Base-by-base conservation (phyloP, 1,140 invertebrate species). In the Nixonia krombeini region DNA sequence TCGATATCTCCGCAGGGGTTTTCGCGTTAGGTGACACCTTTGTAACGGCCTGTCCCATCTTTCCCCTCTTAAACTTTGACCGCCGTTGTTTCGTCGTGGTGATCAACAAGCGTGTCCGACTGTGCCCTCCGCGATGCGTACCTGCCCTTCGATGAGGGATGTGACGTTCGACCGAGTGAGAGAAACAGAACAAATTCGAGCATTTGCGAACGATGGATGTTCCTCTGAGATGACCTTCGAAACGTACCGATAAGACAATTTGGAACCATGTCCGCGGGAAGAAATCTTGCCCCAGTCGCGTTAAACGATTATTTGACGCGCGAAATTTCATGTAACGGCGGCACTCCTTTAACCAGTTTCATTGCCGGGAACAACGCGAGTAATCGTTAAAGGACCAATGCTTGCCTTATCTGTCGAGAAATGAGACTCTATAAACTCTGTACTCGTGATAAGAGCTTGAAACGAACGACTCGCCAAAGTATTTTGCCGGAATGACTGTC, bases 351-450 rank as follows among this genome's bases (percentile, higher is more conserved):
- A 18, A 38, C 26, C 31, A 67, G 55, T 59, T 67, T 59, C 45
- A 59, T 67, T 44, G 63, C 25, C 25, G 31, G 42, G 16, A 38
- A 55, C 63, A 56, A 55, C 51, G 56, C 47, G 45, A 51, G 49
- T 67, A 55, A 67, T 59, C 55, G 63, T 59, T 56, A 55, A 55
- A 67, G 59, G 63, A 38, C 63, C 63, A 67, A 67, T 67, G 56
- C 45, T 26, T 59, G 63, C 47, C 63, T 66, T 59, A 66, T 66
- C 63, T 66, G 49, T 59, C 42, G 49, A 38, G 63, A 59, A 65
- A 66, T 28, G 63, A 50, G 55, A 37, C 63, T 44, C 55, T 9
- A 44, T 44, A 55, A 55, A 66, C 50, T 67, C 53, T 50, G 52
- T 55, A 55, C 38, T 42, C 28, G 56, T 44, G 63, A 58, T 66